Conservation (phyloP, 1,140 invertebrate genomes). For the Sinella curviseta region DNA sequence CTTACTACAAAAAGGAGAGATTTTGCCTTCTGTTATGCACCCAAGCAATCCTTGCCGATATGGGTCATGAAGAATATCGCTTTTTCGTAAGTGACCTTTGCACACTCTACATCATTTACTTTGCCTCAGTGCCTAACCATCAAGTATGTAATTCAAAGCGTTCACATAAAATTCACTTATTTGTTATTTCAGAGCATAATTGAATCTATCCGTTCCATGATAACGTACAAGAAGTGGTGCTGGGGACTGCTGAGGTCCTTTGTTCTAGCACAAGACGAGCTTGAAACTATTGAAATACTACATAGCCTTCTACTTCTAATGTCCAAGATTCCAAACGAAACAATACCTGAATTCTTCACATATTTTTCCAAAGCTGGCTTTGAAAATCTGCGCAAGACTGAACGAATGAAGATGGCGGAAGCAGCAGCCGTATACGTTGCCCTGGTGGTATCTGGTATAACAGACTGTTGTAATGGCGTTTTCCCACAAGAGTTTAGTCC, state of each 20-base stretch:
- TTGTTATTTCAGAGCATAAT: constrained; percentile 36
- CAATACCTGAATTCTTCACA: not conserved
- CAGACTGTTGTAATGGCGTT: constrained; percentile 1
- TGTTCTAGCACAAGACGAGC: constrained; percentile 11
- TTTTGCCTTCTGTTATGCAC: constrained; percentile 39
- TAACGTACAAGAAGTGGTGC: constrained; percentile 34
- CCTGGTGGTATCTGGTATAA: not conserved
- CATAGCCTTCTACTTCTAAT: constrained; percentile 6
- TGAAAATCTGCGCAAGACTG: not conserved
- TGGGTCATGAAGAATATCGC: constrained; percentile 16
- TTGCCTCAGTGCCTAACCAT: not conserved
- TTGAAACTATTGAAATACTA: constrained; percentile 35
- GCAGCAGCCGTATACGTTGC: not conserved
- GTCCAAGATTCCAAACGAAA: not conserved
- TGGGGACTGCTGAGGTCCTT: constrained; percentile 33
- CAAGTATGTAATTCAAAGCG: no score
- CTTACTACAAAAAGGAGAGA: constrained; percentile 39
- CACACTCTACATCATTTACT: not conserved
- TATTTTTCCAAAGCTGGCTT: not conserved
- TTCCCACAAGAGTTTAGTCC: constrained; percentile 1
- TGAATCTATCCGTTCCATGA: constrained; percentile 30
- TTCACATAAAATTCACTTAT: not conserved
- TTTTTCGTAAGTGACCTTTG: constrained; percentile 33
- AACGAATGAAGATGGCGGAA: constrained; percentile 6
- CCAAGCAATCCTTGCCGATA: constrained; percentile 36